Evolutionary conservation across 2,888 invertebrate genomes (phyloP).

Genomic region (Archips crataeganus): DNA sequence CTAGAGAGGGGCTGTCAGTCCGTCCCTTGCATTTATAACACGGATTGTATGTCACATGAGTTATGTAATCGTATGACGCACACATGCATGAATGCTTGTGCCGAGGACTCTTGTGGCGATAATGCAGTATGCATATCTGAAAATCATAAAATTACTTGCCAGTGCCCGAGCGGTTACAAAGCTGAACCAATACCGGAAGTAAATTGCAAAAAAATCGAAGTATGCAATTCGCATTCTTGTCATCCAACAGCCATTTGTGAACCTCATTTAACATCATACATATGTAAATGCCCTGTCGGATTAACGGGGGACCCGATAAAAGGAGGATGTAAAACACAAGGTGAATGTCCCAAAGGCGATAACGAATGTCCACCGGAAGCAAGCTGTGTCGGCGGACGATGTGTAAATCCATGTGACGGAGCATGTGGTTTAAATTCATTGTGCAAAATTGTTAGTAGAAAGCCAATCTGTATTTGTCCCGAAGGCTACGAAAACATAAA

Average conservation of each 20-base stretch:
- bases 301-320: conserved; percentile 91
- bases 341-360: conserved; percentile 90
- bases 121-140: conserved; percentile 96
- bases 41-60: conserved; percentile 92
- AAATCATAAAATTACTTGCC: conserved; percentile 92
- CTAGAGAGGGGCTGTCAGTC: conserved; percentile 90
- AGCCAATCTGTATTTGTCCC: conserved; percentile 92
- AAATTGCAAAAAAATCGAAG: conserved; percentile 90
- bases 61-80: conserved; percentile 93
- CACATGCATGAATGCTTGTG: conserved; percentile 93
- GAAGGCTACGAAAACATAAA: conserved; percentile 90
- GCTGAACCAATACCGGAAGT: conserved; percentile 94
- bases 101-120: conserved; percentile 92
- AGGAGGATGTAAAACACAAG: conserved; percentile 92
- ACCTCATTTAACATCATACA: conserved; percentile 87
- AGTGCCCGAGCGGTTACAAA: conserved; percentile 93
- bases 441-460: conserved; percentile 91
- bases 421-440: conserved; percentile 93
- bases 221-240: conserved; percentile 92
- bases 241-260: conserved; percentile 93
- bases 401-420: conserved; percentile 92
- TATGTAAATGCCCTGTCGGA: conserved; percentile 92
- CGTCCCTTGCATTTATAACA: conserved; percentile 94
- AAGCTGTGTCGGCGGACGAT: conserved; percentile 89
- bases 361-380: conserved; percentile 91